Evolutionary conservation across 1,140 invertebrate genomes (phyloP).

Genomic region (Diabrotica virgifera): DNA sequence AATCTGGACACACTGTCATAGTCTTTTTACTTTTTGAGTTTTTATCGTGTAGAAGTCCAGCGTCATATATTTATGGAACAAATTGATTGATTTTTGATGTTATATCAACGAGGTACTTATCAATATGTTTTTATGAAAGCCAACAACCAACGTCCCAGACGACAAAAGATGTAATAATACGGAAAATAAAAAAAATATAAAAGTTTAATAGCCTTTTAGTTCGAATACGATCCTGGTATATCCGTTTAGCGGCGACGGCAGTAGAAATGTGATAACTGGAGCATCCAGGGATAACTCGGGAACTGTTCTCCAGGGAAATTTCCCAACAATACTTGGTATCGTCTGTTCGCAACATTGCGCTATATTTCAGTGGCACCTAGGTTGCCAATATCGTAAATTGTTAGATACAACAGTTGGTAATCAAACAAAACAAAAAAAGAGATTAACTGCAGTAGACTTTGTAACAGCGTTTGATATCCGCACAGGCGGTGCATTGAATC

Average conservation of each 20-base stretch:
- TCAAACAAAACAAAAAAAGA: not conserved
- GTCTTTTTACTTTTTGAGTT: too few species aligned
- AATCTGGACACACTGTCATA: too few species aligned
- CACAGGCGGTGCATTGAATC: too few species aligned
- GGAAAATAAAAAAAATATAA: not conserved
- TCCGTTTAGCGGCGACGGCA: not conserved
- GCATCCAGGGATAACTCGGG: slow-evolving; percentile 10
- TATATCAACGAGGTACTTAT: too few species aligned
- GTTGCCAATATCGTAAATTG: slow-evolving; percentile 17
- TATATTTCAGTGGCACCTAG: slow-evolving; percentile 7
- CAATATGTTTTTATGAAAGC: too few species aligned
- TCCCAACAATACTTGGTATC: slow-evolving; percentile 9
- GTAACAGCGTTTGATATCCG: too few species aligned
- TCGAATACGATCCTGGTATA: not conserved
- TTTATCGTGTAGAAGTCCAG: too few species aligned
- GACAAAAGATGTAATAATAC: not conserved
- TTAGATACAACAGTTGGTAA: slow-evolving; percentile 2
- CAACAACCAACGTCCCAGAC: too few species aligned
- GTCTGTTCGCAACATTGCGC: slow-evolving; percentile 11
- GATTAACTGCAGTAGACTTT: too few species aligned
- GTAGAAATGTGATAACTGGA: slow-evolving; percentile 10
- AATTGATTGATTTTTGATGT: too few species aligned
- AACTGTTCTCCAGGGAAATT: slow-evolving; percentile 18
- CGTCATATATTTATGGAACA: too few species aligned
- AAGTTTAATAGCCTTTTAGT: not conserved